Base-by-base conservation (phyloP, 2,113 vertebrate genomes). In the Caloenas nicobarica region DNA sequence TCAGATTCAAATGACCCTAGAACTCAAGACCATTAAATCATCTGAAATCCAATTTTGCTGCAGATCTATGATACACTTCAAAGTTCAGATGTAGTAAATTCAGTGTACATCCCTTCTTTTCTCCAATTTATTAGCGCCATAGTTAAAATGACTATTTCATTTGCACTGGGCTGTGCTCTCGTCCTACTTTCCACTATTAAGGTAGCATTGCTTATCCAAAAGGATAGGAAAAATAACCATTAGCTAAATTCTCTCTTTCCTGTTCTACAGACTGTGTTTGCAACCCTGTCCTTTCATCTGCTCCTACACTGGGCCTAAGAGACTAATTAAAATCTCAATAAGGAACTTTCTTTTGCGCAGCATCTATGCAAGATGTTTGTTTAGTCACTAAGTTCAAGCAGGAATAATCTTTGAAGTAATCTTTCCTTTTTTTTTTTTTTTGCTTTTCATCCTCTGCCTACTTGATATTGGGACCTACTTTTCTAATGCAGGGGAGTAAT, bases 281-380 rank as follows among this genome's bases (percentile, higher is more conserved):
- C 69, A 81, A 70, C 54, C 51, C 56, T 81, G 64, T 81, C 76
- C 91, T 96, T 96, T 93, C 79, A 94, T 95, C 90, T 91, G 21
- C 23, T 81, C 86, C 76, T 60, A 79, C 44, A 34, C 42, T 12
- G 33, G 64, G 56, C 88, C 72, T 78, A 78, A 53, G 89, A 96
- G 93, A 91, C 93, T 89, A 96, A 97, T 97, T 90, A 91, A 93
- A 86, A 85, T 42, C 57, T 66, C 28, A 61, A 79, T 69, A 76
- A 81, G 54, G 61, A 93, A 74, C 64, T 76, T 91, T 18, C 46
- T 90, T 80, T 51, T 62, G 68, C 33, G 4, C 15, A 80, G 68
- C 36, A 72, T 56, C 77, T 21, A 95, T 44, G 44, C 78, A 80
- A 77, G 71, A 88, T 77, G 70, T 93, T 93, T 97, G 66, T 93